A percentile compares a stretch with the other conserved stretches of the same genome.
Conservation (phyloP, 2,113 vertebrate genomes). For the Coturnix japonica region DNA sequence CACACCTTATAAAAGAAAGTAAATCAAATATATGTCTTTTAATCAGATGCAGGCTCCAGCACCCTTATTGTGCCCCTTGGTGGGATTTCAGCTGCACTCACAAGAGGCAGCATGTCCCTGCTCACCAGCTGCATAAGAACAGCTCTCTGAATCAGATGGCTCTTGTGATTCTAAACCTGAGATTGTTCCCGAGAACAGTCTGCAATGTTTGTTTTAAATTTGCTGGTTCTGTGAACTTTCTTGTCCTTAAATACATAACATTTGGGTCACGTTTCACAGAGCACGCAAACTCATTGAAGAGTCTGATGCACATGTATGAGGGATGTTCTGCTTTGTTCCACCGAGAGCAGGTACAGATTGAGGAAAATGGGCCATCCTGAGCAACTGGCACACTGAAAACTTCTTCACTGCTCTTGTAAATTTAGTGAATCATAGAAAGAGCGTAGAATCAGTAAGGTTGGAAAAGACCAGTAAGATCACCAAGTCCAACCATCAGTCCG, state of each 20-base stretch:
- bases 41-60: not conserved
- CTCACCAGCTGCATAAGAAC: not conserved
- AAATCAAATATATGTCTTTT: not conserved
- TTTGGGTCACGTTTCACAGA: not conserved
- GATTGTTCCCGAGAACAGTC: not conserved
- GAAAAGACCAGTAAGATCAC: no score
- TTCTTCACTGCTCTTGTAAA: not conserved
- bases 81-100: not conserved
- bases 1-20: not conserved
- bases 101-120: not conserved
- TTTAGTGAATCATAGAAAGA: not conserved
- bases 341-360: not conserved
- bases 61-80: not conserved
- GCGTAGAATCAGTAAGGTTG: no score
- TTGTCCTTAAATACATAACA: not conserved
- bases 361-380: not conserved
- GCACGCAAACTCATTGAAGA: not conserved
- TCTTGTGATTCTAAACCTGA: not conserved
- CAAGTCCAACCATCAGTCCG: no score
- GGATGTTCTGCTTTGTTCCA: not conserved
- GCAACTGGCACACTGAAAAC: not conserved
- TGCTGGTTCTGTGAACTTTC: not conserved
- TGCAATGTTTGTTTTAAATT: not conserved
- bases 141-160: not conserved
- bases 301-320: not conserved